Evolutionary conservation across 2,888 invertebrate genomes (phyloP), one percentile per base, ranked within the genome.

Genomic region (Caenorhabditis drosophilae): DNA sequence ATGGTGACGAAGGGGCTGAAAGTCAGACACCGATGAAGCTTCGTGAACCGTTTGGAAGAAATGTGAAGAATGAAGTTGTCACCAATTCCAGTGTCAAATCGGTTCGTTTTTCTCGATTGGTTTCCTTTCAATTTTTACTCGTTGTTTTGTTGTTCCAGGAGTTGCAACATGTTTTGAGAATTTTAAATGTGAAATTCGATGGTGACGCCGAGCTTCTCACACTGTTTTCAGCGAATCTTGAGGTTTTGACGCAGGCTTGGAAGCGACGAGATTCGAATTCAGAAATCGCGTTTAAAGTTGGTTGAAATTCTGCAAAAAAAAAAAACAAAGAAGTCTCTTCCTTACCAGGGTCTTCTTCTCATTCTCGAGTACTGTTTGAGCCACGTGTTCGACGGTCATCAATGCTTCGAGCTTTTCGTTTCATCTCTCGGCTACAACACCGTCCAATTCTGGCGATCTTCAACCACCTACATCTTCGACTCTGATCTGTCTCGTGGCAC

Each of bases 401-500:
- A 70, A 20, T 53, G 67, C 26, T 81, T 81, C 45, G 81, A 81
- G 50, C 49, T 67, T 7, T 69, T 81, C 25, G 72, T 81, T 40
- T 60, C 69, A 44, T 62, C 73, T 15, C 69, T 81, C 22, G 81
- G 73, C 26, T 73, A 54, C 42, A 63, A 64, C 42, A 70, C 73
- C 7, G 73, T 73, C 2, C 56, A 56, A 31, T 68, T 69, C 41
- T 68, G 68, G 68, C 66, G 56, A 44, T 36, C 41, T 36, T 55
- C 51, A 12, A 54, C 56, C 22, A 35, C 78, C 6, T 70, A 74
- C 53, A 68, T 83, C 42, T 82, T 74, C 62, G 82, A 82, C 48
- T 80, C 80, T 47, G 82, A 82, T 61, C 69, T 82, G 67, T 59
- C 76, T 0, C 72, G 70, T 47, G 80, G 80, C 1, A 81, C 82